A percentile compares a stretch with the other conserved stretches of the same genome.
phyloP scores from a whole-genome alignment of 2,797 vertebrate species.

The Lerista edwardsae region DNA sequence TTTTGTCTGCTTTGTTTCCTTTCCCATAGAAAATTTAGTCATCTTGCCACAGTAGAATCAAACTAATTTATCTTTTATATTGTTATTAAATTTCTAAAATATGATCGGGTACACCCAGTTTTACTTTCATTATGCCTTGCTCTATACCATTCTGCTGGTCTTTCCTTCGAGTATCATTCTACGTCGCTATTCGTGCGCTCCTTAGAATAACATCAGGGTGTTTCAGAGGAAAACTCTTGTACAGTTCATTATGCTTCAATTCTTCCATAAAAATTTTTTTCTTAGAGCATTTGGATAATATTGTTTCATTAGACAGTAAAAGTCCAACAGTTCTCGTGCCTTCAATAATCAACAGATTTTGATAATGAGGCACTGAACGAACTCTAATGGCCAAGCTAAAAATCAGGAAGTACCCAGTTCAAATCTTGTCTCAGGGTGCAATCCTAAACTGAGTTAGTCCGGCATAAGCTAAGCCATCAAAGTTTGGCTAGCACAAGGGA shows the following conservation, averaged over 20 bases:
- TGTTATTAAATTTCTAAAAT: slow-evolving; percentile 15
- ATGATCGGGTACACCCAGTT: background rate
- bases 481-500: no score
- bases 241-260: background rate
- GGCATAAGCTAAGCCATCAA: no score
- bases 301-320: background rate
- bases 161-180: slow-evolving; percentile 19
- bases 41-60: slow-evolving; percentile 10
- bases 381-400: background rate
- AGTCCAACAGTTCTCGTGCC: background rate
- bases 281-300: background rate
- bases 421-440: no score
- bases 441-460: no score
- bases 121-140: slow-evolving; percentile 16
- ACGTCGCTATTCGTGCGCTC: background rate
- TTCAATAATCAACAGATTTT: background rate
- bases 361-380: background rate
- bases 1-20: slow-evolving; percentile 34
- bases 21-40: slow-evolving; percentile 17
- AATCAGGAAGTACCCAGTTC: background rate
- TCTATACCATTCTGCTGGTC: background rate
- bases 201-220: slow-evolving; percentile 1
- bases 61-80: slow-evolving; percentile 29
- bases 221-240: background rate
- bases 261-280: background rate